Conservation (phyloP, 2,888 invertebrate genomes). For the Noctuana brunneofusca region DNA sequence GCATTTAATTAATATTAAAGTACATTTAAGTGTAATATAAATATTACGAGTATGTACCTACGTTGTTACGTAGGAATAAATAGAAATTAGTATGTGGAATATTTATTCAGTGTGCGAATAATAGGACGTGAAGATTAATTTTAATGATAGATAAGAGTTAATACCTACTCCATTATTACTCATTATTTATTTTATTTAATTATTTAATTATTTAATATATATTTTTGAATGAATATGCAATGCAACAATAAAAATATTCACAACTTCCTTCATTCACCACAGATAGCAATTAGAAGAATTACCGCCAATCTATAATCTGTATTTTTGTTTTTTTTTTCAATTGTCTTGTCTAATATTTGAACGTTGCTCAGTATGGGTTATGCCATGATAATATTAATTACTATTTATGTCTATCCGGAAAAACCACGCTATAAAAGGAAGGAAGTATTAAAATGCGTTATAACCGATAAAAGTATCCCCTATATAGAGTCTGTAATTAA, state of each 20-base stretch:
- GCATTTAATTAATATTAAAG: too few species aligned
- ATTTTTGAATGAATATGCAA: not conserved
- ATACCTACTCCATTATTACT: not conserved
- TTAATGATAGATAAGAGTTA: not conserved
- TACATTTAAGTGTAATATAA: too few species aligned
- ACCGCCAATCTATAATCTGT: not conserved
- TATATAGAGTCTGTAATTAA: conserved; percentile 19
- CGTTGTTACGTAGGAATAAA: not conserved
- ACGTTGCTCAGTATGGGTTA: not conserved
- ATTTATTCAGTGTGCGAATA: not conserved
- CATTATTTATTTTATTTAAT: too few species aligned
- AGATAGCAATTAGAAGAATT: not conserved
- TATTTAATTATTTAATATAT: too few species aligned
- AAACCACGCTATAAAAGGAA: conserved; percentile 16
- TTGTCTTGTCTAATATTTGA: not conserved
- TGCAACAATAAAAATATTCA: not conserved
- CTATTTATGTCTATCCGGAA: conserved; percentile 4
- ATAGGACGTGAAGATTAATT: not conserved
- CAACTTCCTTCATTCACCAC: not conserved
- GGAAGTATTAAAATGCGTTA: conserved; percentile 22
- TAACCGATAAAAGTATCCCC: conserved; percentile 17
- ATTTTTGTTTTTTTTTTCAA: not conserved
- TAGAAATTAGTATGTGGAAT: too few species aligned
- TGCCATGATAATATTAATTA: not conserved
- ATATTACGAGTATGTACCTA: too few species aligned